These are phyloP conservation scores for Hirtodrosophila cameraria DNA, from an alignment of 2,888 invertebrate species.

Conservation along the genomic window DNA sequence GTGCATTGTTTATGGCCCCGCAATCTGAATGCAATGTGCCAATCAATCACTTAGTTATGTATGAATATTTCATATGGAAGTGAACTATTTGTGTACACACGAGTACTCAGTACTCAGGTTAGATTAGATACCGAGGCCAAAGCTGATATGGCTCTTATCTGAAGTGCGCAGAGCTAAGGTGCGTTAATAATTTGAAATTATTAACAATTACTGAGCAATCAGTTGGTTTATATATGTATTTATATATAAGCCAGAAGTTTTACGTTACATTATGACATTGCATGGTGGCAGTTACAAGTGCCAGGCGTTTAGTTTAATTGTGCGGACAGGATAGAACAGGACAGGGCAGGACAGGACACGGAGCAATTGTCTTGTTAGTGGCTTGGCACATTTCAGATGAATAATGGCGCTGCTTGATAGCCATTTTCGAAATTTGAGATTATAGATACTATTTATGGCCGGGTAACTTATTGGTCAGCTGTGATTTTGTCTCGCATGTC, in stretches of 20 bases:
- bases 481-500: conserved; percentile 63
- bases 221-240: conserved; percentile 28
- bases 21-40: conserved; percentile 27
- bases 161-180: conserved; percentile 28
- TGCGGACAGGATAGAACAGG: conserved; percentile 1
- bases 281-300: conserved; percentile 6
- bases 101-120: not conserved
- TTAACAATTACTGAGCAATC: conserved; percentile 72
- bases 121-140: conserved; percentile 48
- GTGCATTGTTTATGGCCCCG: conserved; percentile 40
- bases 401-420: conserved; percentile 51
- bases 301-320: not conserved
- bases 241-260: conserved; percentile 10
- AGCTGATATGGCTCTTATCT: conserved; percentile 52
- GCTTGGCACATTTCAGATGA: conserved; percentile 21
- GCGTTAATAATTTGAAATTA: conserved; percentile 71
- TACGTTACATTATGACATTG: not conserved
- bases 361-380: conserved; percentile 20
- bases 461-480: conserved; percentile 20
- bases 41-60: conserved; percentile 58
- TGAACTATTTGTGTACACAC: conserved; percentile 37
- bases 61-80: conserved; percentile 37
- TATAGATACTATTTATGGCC: conserved; percentile 57
- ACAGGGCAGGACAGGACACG: conserved; percentile 16
- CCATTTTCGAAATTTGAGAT: conserved; percentile 49